Evolutionary conservation across 2,797 vertebrate genomes (phyloP), one percentile per base, ranked within the genome.

Genomic region (Hydrophis major): DNA sequence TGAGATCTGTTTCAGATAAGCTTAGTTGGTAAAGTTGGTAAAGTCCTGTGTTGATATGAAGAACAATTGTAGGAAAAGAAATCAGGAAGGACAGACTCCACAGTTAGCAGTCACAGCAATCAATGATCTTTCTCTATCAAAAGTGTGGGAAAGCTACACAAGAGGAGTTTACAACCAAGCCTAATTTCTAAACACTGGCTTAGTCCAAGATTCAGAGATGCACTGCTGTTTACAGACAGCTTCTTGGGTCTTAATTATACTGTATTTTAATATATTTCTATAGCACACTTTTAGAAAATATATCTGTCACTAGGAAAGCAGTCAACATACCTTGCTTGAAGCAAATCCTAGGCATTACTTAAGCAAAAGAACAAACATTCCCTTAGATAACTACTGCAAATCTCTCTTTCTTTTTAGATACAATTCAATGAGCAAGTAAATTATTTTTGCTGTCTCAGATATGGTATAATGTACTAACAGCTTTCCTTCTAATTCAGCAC

Each of bases 231-330:
- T 91, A 93, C 83, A 92, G 86, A 92, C n/a, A 92, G 92, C 89
- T 95, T 56, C 93, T 96, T 96, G 91, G 61, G 91, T 90, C 94
- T 95, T 95, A 96, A 96, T 97, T 95, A 95, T 93, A 66, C 61
- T 66, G 61, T 14, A 95, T 74, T 74, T 74, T 74, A 74, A 74
- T 74, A 37, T 74, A 74, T 74, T 74, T 74, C 22, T 50, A 56
- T 74, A 88, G 94, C 89, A 25, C 47, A 93, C 60, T 93, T 96
- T 94, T 95, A 94, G 94, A 91, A 83, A 96, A 95, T 93, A 92
- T 94, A 92, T 95, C 94, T 93, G 86, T 55, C 91, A 55, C 88
- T 96, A 93, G 94, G 93, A 94, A 95, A 96, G 92, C 86, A 89
- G 94, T 55, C 91, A 83, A 69, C 12, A 32, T 14, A 28, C 56